Evolutionary conservation across 2,113 vertebrate genomes (phyloP).

Genomic region (Pteropus alecto): DNA sequence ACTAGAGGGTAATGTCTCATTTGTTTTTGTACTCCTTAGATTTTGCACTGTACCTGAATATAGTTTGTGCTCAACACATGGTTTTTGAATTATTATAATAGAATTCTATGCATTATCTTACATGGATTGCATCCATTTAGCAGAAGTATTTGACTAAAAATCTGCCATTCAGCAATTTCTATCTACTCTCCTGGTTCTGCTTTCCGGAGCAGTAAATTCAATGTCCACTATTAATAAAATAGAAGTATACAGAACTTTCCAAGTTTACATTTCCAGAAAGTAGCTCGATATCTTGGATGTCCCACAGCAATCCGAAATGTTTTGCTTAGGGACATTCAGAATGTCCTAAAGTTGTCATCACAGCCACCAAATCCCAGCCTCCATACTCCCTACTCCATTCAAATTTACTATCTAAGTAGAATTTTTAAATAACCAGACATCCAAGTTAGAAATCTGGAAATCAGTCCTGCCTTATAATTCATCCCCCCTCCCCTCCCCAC

Average conservation of each 20-base stretch:
- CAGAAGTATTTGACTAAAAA: neutral
- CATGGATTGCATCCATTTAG: neutral
- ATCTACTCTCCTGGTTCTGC: neutral
- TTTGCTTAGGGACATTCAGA: neutral
- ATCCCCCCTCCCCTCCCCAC: too few species aligned
- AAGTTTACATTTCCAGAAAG: neutral
- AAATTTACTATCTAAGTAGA: neutral
- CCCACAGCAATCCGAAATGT: neutral
- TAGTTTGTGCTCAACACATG: neutral
- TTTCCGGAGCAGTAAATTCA: neutral
- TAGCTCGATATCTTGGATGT: neutral
- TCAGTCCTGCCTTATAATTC: neutral
- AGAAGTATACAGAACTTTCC: neutral
- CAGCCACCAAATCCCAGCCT: neutral
- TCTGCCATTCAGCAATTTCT: neutral
- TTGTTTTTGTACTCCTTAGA: neutral
- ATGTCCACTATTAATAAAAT: neutral
- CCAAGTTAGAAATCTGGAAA: neutral
- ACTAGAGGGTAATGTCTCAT: neutral
- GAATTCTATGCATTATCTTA: neutral
- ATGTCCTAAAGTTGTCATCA: neutral
- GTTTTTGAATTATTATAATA: neutral
- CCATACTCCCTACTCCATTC: neutral
- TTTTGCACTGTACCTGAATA: neutral
- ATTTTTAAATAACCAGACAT: slow-evolving; percentile 7